Conservation (phyloP, 2,888 invertebrate species). For the Melanostoma scalare region DNA sequence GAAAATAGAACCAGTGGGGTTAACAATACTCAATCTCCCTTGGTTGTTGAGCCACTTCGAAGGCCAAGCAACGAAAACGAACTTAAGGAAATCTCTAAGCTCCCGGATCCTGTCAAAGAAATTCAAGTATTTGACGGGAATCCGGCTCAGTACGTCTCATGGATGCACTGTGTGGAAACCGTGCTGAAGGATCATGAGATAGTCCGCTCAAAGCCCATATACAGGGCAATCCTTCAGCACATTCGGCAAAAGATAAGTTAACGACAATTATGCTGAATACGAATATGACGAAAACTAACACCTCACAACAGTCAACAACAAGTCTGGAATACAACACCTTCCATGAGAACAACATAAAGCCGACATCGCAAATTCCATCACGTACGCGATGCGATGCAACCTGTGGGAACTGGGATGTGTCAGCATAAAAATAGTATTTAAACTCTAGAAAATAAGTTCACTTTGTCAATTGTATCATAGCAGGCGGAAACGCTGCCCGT, state of each 20-base stretch:
- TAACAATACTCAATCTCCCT: not conserved
- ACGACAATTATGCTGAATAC: no score
- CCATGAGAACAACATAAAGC: no score
- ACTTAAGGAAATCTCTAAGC: constrained; percentile 18
- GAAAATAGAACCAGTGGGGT: not conserved
- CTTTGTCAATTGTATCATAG: no score
- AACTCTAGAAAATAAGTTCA: no score
- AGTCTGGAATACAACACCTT: no score
- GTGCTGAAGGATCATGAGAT: constrained; percentile 9
- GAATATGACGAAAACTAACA: no score
- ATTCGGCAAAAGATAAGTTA: constrained; percentile 16
- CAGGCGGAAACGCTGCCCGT: no score
- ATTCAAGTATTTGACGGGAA: constrained; percentile 24
- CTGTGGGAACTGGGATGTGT: no score
- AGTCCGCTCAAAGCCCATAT: not conserved
- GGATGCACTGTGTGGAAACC: constrained; percentile 50
- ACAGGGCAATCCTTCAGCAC: not conserved
- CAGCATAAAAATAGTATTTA: no score
- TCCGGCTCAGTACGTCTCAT: constrained; percentile 50
- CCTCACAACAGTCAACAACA: no score
- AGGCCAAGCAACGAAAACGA: constrained; percentile 16
- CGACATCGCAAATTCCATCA: no score
- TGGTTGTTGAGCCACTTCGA: not conserved
- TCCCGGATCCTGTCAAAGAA: constrained; percentile 37
- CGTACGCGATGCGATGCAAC: no score